Evolutionary conservation across 2,888 invertebrate species (phyloP), one percentile per base, ranked within the genome.

Genomic region (Eumacrocentrus americanus): DNA sequence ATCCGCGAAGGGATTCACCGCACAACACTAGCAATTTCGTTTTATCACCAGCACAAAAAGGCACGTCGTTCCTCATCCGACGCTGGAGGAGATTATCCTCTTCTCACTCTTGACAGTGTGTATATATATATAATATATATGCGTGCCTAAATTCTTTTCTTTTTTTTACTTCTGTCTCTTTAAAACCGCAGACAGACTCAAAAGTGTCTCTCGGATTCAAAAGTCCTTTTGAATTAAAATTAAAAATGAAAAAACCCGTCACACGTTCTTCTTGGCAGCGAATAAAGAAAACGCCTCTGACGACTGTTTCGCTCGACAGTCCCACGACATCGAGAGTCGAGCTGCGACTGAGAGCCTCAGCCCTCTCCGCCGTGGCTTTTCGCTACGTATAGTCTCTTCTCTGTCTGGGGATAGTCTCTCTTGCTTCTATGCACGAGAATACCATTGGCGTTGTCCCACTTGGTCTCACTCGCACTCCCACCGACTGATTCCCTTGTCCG

Each of bases 241-340:
- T 29, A 29, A 40, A 25, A 42, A 12, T 37, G 29, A 42, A 35
- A 51, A 46, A 46, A 55, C 5, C 29, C 23, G 25, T 48, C 20
- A 35, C 50, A 12, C 50, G 50, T 37, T 51, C 9, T 14, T 16
- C 34, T 25, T 6, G 18, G 22, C 22, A 51, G 18, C 11, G 23
- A 35, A 25, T 11, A 44, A 47, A 38, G 22, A 51, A 57, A 61
- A 56, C 47, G 60, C 53, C 61, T 61, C 29, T 50, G 14, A 7
- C n/a, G 54, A 42, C 40, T 53, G 60, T 29, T 47, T 51, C 46
- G 51, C 64, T 60, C 65, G 65, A 65, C 67, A 59, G 52, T 61
- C 52, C 55, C 65, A 58, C 65, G 65, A 61, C 67, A 37, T 53
- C 38, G 62, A 64, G 65, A 62, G 67, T 65, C 67, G 67, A 67